phyloP scores from a whole-genome alignment of 2,888 invertebrate species.

The Polydrusus tereticollis region DNA sequence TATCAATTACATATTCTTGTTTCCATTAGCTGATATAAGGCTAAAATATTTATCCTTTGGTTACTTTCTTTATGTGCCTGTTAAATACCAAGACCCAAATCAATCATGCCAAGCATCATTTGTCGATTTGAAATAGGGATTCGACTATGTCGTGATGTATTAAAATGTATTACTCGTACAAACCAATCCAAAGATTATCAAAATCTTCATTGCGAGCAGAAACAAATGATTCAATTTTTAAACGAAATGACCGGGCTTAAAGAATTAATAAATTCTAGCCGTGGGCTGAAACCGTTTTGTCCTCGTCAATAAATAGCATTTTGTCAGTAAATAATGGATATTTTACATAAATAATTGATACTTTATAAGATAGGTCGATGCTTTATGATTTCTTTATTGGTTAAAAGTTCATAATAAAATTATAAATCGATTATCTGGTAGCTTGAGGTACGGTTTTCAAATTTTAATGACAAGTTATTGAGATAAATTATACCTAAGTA shows the following conservation, averaged over 20 bases:
- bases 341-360: conserved; percentile 30
- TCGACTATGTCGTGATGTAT: too few relatives aligned
- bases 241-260: conserved; percentile 2
- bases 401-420: conserved; percentile 12
- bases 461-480: conserved; percentile 17
- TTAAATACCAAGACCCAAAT: background rate
- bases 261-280: conserved; percentile 6
- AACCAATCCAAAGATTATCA: too few relatives aligned
- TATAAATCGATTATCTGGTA: conserved; percentile 27
- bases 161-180: too few relatives aligned
- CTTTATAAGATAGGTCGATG: conserved; percentile 5
- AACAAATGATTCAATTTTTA: background rate
- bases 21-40: background rate
- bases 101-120: too few relatives aligned
- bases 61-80: background rate
- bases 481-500: background rate
- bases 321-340: conserved; percentile 14
- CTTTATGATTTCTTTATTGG: conserved; percentile 23
- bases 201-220: too few relatives aligned
- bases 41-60: background rate
- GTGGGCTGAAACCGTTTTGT: background rate
- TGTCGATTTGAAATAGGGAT: too few relatives aligned
- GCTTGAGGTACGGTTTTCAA: conserved; percentile 19
- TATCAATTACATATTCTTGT: conserved; percentile 7
- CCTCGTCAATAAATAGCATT: conserved; percentile 18